Evolutionary conservation across 1,140 invertebrate species (phyloP), one percentile per base, ranked within the genome.

Genomic region (Scaptodrosophila lebanonensis): DNA sequence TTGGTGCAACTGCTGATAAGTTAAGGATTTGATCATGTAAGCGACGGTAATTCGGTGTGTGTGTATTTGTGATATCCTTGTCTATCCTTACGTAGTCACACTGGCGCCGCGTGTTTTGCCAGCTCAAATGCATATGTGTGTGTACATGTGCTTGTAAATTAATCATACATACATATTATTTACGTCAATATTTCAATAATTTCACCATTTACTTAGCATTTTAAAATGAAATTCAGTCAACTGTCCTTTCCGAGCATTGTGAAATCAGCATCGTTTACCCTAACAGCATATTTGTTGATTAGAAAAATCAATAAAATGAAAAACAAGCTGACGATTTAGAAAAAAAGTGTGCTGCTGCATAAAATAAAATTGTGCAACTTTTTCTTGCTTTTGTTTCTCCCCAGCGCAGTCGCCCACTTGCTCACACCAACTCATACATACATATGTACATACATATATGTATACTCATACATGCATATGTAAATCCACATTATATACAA

Each of bases 1-100:
- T 12, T 11, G 11, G 15, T 11, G 11, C 22, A 38, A 11, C 8
- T 4, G 18, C 11, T 40, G 29, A 9, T 39, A 16, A 53, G 16
- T 30, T 25, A 11, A 38, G n/a, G 7, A 33, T 7, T n/a, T 25
- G 5, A 9, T 22, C 27, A n/a, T 39, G 3, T 30, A 15, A 6
- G 48, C 32, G 50, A 42, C 38, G 44, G 51, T 48, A 45, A 20
- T 35, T 35, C 20, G 44, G 36, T 49, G 20, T 22, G 16, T 33
- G 35, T 42, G 30, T 25, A 22, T 16, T 18, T 43, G 52, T 30
- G 30, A 54, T 53, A 52, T 50, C 50, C 50, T 44, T 79, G 62
- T 63, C 70, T 79, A 79, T 82, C 75, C 75, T 82, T 62, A 53
- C 44, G 43, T 48, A 83, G 75, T 79, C 73, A 67, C 65, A 54